phyloP scores from a whole-genome alignment of 2,797 vertebrate species.

The Danio tinwini region DNA sequence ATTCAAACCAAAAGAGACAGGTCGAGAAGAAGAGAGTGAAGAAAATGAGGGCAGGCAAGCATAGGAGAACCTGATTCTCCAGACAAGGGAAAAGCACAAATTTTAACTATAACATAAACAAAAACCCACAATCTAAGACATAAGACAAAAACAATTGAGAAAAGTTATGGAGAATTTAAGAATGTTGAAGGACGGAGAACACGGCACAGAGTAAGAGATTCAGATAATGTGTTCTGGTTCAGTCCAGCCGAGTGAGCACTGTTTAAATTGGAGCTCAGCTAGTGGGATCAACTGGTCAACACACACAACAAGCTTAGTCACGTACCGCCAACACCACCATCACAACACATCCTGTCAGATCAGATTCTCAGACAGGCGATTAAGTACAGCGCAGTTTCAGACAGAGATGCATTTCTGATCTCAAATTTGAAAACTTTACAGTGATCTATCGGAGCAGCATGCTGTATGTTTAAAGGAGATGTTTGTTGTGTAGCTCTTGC shows the following conservation, averaged over 20 bases:
- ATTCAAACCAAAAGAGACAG: not conserved
- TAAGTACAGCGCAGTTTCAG: not conserved
- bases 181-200: not conserved
- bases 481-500: conserved; percentile 15
- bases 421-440: not conserved
- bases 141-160: not conserved
- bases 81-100: conserved; percentile 6
- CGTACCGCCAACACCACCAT: not conserved
- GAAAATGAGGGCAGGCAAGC: not conserved
- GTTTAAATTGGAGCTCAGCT: conserved; percentile 21
- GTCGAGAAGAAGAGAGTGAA: conserved; percentile 6
- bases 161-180: not conserved
- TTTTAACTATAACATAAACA: conserved; percentile 12
- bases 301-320: conserved; percentile 23
- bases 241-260: conserved; percentile 17
- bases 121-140: not conserved
- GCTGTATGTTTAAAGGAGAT: not conserved
- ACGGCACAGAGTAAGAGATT: not conserved
- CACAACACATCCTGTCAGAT: conserved; percentile 11
- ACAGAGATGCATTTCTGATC: not conserved
- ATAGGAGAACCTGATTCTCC: not conserved
- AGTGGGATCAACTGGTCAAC: conserved; percentile 10
- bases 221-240: conserved; percentile 11
- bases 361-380: not conserved
- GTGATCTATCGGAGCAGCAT: not conserved